These are phyloP conservation scores for Microplitis demolitor DNA, from an alignment of 1,140 invertebrate genomes.

Conservation along the genomic window DNA sequence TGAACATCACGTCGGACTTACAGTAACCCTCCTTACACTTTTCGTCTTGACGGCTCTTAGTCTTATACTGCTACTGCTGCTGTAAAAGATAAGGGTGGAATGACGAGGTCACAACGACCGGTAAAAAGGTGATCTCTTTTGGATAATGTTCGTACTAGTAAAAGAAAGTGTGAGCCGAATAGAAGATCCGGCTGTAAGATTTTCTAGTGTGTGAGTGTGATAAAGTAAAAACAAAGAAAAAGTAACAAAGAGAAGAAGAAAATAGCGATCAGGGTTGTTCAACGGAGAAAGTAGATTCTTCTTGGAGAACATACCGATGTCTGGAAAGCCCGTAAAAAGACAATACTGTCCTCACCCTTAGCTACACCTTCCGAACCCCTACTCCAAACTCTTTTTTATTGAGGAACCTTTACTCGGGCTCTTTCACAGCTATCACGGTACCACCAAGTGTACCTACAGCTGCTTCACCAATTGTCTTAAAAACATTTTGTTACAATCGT, in stretches of 20 bases:
- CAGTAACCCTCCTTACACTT: conserved; percentile 33
- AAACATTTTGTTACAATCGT: background rate
- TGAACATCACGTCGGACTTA: conserved; percentile 32
- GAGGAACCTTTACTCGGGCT: conserved; percentile 17
- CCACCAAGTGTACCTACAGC: conserved; percentile 20
- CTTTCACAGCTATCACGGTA: conserved; percentile 4
- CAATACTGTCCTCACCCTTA: conserved; percentile 48
- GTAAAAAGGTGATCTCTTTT: conserved; percentile 61
- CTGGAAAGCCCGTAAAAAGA: conserved; percentile 55
- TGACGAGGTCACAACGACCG: conserved; percentile 63
- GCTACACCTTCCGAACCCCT: conserved; percentile 29
- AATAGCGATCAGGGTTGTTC: conserved; percentile 14
- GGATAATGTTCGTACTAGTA: conserved; percentile 45
- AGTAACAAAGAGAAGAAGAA: conserved; percentile 16
- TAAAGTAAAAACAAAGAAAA: background rate
- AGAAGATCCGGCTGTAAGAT: conserved; percentile 26
- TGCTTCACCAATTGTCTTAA: conserved; percentile 3
- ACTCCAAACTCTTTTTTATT: too few species aligned
- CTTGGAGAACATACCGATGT: conserved; percentile 21
- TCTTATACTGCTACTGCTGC: conserved; percentile 10
- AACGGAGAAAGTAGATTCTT: background rate
- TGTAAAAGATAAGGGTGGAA: conserved; percentile 58
- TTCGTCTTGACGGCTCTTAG: too few species aligned
- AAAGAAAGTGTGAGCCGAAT: conserved; percentile 26
- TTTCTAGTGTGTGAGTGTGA: conserved; percentile 26